Evolutionary conservation across 2,888 invertebrate species (phyloP), one percentile per base, ranked within the genome.

Genomic region (Cantharis flavilabris): DNA sequence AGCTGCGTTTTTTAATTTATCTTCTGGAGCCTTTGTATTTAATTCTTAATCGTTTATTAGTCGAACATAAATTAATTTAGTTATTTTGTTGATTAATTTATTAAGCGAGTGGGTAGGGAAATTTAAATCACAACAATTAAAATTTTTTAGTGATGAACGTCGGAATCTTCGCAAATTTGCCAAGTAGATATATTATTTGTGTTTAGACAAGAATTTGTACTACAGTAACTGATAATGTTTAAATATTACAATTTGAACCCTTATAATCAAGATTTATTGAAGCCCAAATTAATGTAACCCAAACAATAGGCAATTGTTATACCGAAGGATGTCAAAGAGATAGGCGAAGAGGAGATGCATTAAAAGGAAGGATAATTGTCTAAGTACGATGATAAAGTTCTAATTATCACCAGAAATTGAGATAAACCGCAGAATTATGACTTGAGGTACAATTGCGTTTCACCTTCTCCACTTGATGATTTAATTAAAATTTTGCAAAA

Each of bases 211-310:
- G 76, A 72, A 72, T 76, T 72, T 72, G 16, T 14, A 63, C 62
- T 76, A 70, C 62, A 72, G 69, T 69, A 72, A 72, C 72, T 76
- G 76, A 72, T 76, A 72, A 76, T 76, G 72, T 76, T 76, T 72
- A 71, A 69, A 72, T 76, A 70, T 64, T 69, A 72, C 76, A 76
- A 76, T 76, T 64, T 76, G 75, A 76, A 76, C 76, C 76, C 76
- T 76, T 76, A 72, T 76, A 76, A 76, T 76, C 76, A 76, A 72
- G 72, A 76, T 76, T 76, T 76, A 76, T 76, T 76, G 76, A 76
- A 71, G 76, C 76, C 72, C 76, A 76, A 76, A 76, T 76, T 76
- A 76, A 76, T 76, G 76, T 76, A 72, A 76, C 76, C 76, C 76
- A 76, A 72, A 76, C 76, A 76, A 76, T 76, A 70, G 76, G 72